Base-by-base conservation (phyloP, 2,888 invertebrate genomes). In the Danaus chrysippus region DNA sequence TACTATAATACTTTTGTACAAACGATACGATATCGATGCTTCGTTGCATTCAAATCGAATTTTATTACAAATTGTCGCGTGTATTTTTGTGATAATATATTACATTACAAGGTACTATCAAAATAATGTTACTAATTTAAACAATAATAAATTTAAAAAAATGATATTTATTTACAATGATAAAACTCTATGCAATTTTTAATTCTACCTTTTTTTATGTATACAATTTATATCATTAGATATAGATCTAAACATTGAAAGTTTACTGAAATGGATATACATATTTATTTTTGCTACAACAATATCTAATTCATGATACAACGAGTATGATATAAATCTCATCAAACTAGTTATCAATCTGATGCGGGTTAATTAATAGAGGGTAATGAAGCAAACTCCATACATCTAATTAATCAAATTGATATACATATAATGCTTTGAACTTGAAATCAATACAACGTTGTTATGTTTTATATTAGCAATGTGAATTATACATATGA, bases 1-100 rank as follows among this genome's bases (percentile, higher is more conserved):
- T 87, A 83, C 86, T 85, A 87, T 87, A 64, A 49, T 49, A 49
- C 49, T 46, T 15, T 13, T 13, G 13, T 13, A 46, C 15, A 58
- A 62, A n/a, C 46, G 46, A 46, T 46, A 46, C 46, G 17, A 49
- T 17, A 49, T 49, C 49, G 17, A 17, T 17, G 17, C 11, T 49
- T 49, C 17, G n/a, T 11, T 49, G 49, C 49, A 49, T 49, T 49
- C 17, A 56, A 56, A 23, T 56, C 44, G 56, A 17, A 43, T 56
- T 56, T 56, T 56, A 44, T 43, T 23, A 23, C 43, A 56, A 19
- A 13, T 56, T 56, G 42, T 56, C 23, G 23, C n/a, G 44, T 44
- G 43, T 56, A 42, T 56, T 19, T n/a, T 46, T 17, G 10, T 49
- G 15, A 10, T 10, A 11, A 10, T 49, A 10, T 11, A 10, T 6